A percentile compares a stretch with the other conserved stretches of the same genome.
These are phyloP conservation scores for Lepisosteus oculatus DNA, from an alignment of 2,113 vertebrate genomes.

Conservation along the genomic window DNA sequence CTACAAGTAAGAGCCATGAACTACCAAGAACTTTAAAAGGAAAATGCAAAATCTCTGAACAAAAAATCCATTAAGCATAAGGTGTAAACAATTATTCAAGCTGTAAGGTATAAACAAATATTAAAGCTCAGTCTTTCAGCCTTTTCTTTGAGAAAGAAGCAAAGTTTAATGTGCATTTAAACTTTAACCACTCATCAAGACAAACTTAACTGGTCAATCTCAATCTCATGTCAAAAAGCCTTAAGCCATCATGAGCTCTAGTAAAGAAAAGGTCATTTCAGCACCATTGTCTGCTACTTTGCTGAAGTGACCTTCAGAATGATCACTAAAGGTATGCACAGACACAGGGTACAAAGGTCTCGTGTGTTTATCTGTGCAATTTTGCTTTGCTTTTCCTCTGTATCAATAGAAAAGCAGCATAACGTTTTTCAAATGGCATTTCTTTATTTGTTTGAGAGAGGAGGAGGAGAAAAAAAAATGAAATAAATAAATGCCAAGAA, in stretches of 20 bases:
- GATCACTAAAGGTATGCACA: neutral
- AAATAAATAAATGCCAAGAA: slow-evolving; percentile 52
- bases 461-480: slow-evolving; percentile 5
- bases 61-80: too few relatives aligned
- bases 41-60: too few relatives aligned
- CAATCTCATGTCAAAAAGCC: neutral
- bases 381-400: neutral
- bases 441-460: slow-evolving; percentile 12
- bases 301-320: slow-evolving; percentile 6
- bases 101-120: too few relatives aligned
- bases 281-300: slow-evolving; percentile 20
- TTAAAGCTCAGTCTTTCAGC: neutral
- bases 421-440: slow-evolving; percentile 7
- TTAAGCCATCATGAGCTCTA: neutral
- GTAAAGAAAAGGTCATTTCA: slow-evolving; percentile 18
- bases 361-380: neutral
- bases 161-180: slow-evolving; percentile 21
- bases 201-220: neutral
- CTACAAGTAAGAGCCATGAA: too few relatives aligned
- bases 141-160: slow-evolving; percentile 3
- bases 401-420: neutral
- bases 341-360: neutral
- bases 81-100: too few relatives aligned
- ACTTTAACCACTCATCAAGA: slow-evolving; percentile 8
- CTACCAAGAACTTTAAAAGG: too few relatives aligned